Percentiles rank a stretch among this genome's conserved stretches.
Conservation (phyloP, 2,113 vertebrate genomes). For the Scolopax mira region DNA sequence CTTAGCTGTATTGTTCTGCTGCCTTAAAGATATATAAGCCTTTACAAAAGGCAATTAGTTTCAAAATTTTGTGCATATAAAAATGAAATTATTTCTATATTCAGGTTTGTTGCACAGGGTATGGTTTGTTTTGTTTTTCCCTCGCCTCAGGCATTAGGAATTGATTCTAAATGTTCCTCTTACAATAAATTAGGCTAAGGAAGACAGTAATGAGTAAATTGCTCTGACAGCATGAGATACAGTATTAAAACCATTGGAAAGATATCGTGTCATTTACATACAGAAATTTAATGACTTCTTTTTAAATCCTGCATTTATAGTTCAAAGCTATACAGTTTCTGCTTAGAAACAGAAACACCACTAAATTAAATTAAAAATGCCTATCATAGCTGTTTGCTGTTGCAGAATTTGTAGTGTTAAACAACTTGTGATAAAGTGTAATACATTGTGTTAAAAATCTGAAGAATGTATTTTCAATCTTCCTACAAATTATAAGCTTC, state of each 20-base stretch:
- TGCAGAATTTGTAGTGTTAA: neutral
- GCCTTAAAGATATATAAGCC: neutral
- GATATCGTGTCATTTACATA: neutral
- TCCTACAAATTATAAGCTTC: neutral
- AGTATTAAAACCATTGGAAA: neutral
- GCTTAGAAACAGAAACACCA: neutral
- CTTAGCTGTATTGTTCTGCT: neutral
- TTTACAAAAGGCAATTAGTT: neutral
- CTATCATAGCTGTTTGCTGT: neutral
- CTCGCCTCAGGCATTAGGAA: neutral
- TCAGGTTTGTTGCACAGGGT: neutral
- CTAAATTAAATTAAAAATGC: neutral
- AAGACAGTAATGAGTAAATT: neutral
- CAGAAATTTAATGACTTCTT: neutral
- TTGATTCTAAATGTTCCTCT: neutral
- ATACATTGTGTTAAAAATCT: neutral
- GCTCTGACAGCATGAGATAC: neutral
- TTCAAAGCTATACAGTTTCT: neutral
- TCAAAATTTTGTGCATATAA: neutral
- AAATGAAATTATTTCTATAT: neutral
- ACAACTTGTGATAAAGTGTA: neutral
- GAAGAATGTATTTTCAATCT: neutral
- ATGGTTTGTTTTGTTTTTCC: neutral
- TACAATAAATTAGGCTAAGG: neutral
- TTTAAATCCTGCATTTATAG: neutral